Evolutionary conservation across 2,113 vertebrate genomes (phyloP).

Genomic region (Notothenia coriiceps): DNA sequence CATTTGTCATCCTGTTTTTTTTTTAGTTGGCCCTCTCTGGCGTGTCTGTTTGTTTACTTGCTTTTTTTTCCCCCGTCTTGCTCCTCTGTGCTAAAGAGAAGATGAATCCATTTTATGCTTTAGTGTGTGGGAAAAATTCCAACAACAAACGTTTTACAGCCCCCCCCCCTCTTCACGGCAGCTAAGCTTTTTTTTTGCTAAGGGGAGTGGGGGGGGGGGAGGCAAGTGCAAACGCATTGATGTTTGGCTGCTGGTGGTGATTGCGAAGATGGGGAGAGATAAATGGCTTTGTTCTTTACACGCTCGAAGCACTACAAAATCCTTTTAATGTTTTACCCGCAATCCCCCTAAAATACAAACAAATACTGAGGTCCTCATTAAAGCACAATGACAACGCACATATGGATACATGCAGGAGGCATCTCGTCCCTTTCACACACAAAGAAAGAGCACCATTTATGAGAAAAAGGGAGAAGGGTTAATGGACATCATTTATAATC

Average conservation of each 20-base stretch:
- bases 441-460: constrained; percentile 1
- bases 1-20: constrained; percentile 59
- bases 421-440: neutral
- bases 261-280: constrained; percentile 62
- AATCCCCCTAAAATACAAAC: constrained; percentile 31
- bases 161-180: constrained; percentile 51
- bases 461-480: constrained; percentile 29
- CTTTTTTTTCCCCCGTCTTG: neutral
- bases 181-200: constrained; percentile 73
- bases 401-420: neutral
- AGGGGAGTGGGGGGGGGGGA: constrained; percentile 47
- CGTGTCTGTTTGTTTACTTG: constrained; percentile 53
- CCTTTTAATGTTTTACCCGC: constrained; percentile 53
- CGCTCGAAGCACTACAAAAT: constrained; percentile 41
- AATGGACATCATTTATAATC: constrained; percentile 64
- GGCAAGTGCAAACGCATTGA: constrained; percentile 48
- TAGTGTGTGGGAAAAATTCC: constrained; percentile 64
- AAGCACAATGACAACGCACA: constrained; percentile 6
- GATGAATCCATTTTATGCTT: constrained; percentile 69
- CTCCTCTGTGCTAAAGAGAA: constrained; percentile 53
- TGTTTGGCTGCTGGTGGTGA: constrained; percentile 62
- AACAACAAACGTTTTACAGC: constrained; percentile 67
- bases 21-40: constrained; percentile 36
- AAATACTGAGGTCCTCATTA: constrained; percentile 15
- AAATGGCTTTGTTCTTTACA: constrained; percentile 69